phyloP scores from a whole-genome alignment of 92 coral and sea anemone genomes.

The Epizoanthus scotinus region DNA sequence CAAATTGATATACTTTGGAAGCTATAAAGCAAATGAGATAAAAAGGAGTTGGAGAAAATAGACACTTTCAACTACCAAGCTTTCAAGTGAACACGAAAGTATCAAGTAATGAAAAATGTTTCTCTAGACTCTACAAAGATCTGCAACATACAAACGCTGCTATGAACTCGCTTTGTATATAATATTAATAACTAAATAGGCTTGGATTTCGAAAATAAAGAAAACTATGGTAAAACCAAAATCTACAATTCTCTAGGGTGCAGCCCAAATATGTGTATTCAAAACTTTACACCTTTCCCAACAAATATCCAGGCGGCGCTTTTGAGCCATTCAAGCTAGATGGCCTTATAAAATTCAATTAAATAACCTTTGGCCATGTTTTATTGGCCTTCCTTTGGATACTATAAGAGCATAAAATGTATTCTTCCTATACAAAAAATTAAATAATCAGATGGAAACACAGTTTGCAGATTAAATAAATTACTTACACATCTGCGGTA shows the following conservation, averaged over 20 bases:
- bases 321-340: constrained; percentile 43
- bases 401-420: background rate
- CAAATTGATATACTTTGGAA: background rate
- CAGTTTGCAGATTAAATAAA: constrained; percentile 33
- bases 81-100: background rate
- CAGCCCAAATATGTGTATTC: constrained; percentile 20
- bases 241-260: constrained; percentile 30
- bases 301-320: constrained; percentile 43
- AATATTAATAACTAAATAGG: too few relatives aligned
- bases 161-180: background rate
- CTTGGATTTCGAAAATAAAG: constrained; percentile 13
- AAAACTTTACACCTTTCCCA: constrained; percentile 47
- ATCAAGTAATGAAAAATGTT: background rate
- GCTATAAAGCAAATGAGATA: background rate
- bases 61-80: background rate
- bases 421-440: background rate
- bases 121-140: background rate
- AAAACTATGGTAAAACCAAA: constrained; percentile 3
- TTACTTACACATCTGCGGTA: background rate
- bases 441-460: constrained; percentile 8
- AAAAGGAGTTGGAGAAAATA: background rate
- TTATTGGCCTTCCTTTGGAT: constrained; percentile 23
- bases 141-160: background rate
- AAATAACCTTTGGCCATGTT: constrained; percentile 25
- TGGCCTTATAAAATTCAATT: constrained; percentile 21